phyloP scores from a whole-genome alignment of 2,113 vertebrate species.

The Psophia crepitans region DNA sequence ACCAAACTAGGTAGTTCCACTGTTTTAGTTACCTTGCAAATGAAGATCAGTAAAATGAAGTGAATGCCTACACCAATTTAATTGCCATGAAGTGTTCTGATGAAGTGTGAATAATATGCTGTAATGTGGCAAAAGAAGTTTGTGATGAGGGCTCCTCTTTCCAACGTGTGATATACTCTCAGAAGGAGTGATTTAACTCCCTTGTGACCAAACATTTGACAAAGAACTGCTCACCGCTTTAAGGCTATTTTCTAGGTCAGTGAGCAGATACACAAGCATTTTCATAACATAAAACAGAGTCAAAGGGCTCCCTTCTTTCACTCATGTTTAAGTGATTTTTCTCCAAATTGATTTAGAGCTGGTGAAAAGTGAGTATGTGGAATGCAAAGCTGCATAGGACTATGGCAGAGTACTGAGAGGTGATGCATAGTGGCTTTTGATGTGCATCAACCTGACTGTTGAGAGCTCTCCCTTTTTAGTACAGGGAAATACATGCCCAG shows the following conservation, averaged over 20 bases:
- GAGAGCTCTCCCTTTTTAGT: not conserved
- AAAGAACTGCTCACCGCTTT: not conserved
- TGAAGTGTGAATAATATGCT: not conserved
- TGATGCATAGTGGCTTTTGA: not conserved
- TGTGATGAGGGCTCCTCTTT: rapidly evolving
- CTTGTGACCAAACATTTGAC: not conserved
- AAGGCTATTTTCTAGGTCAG: not conserved
- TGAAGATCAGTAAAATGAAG: not conserved
- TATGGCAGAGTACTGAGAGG: not conserved
- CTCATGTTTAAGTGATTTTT: not conserved
- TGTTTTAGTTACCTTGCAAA: not conserved
- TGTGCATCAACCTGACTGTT: not conserved
- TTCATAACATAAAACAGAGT: not conserved
- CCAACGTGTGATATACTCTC: not conserved
- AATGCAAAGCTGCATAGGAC: not conserved
- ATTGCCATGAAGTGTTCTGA: not conserved
- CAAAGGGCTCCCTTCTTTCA: not conserved
- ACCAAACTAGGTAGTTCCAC: not conserved
- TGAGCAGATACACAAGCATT: not conserved
- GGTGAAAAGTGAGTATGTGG: not conserved
- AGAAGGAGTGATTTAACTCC: not conserved
- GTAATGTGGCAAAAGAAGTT: not conserved
- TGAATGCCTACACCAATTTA: not conserved
- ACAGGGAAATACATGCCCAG: not conserved
- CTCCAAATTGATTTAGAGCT: not conserved